Evolutionary conservation across 1,140 invertebrate species (phyloP).

Genomic region (Orius insidiosus): DNA sequence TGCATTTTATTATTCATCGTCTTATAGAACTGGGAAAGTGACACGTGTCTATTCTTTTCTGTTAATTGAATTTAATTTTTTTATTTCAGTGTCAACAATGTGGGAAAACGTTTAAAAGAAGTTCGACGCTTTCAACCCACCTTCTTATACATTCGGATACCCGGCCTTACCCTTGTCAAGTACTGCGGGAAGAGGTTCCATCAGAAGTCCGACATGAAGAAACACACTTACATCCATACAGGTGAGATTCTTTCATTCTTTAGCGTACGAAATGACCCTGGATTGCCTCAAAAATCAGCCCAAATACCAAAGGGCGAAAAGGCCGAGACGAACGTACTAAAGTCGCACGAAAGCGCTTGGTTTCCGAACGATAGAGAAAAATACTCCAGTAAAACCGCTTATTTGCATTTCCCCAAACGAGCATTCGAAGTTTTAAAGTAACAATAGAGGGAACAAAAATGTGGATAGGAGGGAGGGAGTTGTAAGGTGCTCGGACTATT

Average conservation of each 20-base stretch:
- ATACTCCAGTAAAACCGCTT: no score
- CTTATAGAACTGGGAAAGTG: not conserved
- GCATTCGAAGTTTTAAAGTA: no score
- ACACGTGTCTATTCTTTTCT: not conserved
- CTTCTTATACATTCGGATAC: constrained; percentile 96
- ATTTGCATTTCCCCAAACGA: no score
- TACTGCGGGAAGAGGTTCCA: constrained; percentile 97
- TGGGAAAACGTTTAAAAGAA: constrained; percentile 93
- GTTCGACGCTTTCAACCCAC: constrained; percentile 93
- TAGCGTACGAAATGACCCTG: no score
- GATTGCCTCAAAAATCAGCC: no score
- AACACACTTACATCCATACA: constrained; percentile 97
- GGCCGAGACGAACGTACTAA: no score
- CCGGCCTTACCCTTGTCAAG: constrained; percentile 81
- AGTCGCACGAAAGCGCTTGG: no score
- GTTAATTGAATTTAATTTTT: constrained; percentile 8
- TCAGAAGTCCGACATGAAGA: constrained; percentile 99
- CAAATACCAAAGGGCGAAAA: no score
- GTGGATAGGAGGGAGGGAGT: no score
- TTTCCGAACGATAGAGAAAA: no score
- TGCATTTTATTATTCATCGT: constrained; percentile 1
- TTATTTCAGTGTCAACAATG: constrained; percentile 85
- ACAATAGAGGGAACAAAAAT: no score
- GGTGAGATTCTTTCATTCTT: constrained; percentile 48
- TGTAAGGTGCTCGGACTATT: no score